Evolutionary conservation across 2,888 invertebrate genomes (phyloP).

Genomic region (Dryocosmus kuriphilus): DNA sequence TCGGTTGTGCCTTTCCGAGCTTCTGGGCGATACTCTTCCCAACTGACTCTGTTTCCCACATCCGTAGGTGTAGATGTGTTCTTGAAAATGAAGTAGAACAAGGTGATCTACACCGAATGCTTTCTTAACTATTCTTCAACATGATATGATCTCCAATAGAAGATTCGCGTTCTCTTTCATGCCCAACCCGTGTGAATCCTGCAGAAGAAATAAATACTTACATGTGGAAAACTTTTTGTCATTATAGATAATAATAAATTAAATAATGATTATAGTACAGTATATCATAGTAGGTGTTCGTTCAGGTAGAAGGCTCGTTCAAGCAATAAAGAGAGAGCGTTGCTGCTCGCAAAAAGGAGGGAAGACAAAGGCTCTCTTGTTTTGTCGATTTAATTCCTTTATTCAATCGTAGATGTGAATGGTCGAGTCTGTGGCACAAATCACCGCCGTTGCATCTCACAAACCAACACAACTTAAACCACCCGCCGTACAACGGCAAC

Average conservation of each 20-base stretch:
- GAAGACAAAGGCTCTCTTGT: no score
- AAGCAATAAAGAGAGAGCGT: no score
- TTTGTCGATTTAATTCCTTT: no score
- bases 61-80: constrained; percentile 89
- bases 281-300: no score
- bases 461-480: no score
- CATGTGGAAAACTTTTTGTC: neutral
- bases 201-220: constrained; percentile 44
- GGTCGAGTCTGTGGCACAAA: no score
- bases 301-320: no score
- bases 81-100: constrained; percentile 86
- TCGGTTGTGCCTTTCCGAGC: constrained; percentile 81
- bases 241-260: neutral
- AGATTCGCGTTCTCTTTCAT: constrained; percentile 81
- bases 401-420: no score
- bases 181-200: constrained; percentile 93
- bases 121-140: constrained; percentile 86
- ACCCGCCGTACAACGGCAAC: no score
- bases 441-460: no score
- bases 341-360: no score
- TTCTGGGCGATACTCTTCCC: constrained; percentile 89
- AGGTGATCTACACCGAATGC: constrained; percentile 96
- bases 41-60: constrained; percentile 97
- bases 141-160: constrained; percentile 83
- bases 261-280: constrained; percentile 10